Evolutionary conservation across 2,888 invertebrate genomes (phyloP).

Genomic region (Dynastes maya): DNA sequence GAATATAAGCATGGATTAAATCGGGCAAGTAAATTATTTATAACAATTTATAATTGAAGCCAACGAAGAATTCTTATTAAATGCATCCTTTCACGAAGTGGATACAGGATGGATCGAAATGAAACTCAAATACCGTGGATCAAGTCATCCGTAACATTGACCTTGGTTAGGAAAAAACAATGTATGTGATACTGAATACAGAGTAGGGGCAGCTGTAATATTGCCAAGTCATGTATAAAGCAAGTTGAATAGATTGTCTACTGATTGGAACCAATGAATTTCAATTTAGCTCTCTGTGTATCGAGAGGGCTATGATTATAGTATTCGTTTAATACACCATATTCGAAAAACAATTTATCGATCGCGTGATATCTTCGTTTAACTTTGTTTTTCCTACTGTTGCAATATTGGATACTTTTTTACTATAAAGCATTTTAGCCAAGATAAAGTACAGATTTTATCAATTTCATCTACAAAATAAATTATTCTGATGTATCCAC

Average conservation of each 20-base stretch:
- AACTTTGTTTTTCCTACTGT: too few species aligned
- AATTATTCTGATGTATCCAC: too few species aligned
- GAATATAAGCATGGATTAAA: background rate
- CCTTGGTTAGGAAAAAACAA: conserved; percentile 25
- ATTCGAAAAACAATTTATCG: too few species aligned
- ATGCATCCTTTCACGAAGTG: background rate
- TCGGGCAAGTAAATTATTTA: too few species aligned
- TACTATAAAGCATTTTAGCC: too few species aligned
- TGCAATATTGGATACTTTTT: too few species aligned
- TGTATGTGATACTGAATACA: conserved; percentile 19
- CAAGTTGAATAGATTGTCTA: background rate
- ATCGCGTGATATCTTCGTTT: too few species aligned
- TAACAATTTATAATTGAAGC: too few species aligned
- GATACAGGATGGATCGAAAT: conserved; percentile 3
- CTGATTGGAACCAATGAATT: conserved; percentile 17
- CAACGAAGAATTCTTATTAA: too few species aligned
- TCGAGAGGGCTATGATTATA: background rate
- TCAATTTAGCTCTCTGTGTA: background rate
- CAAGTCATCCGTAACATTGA: conserved; percentile 36
- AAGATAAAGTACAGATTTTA: too few species aligned
- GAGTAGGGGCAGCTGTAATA: conserved; percentile 4
- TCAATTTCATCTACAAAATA: too few species aligned
- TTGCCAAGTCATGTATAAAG: conserved; percentile 28
- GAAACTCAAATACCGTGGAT: conserved; percentile 21
- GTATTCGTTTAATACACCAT: background rate